These are phyloP conservation scores for Elaphurus davidianus DNA, from an alignment of 2,113 vertebrate genomes.

Conservation along the genomic window DNA sequence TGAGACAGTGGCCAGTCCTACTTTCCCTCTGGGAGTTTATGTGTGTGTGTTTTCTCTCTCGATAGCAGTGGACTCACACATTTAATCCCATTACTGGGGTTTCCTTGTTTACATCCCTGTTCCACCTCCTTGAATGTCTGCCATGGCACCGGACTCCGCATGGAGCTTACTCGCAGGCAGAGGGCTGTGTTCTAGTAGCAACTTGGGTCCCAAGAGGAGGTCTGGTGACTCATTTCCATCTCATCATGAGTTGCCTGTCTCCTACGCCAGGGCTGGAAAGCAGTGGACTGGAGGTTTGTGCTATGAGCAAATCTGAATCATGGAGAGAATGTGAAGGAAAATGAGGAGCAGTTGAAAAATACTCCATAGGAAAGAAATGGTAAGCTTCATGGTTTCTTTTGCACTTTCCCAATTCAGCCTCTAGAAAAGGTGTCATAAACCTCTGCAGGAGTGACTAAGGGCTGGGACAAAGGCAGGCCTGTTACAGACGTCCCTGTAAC, in stretches of 20 bases:
- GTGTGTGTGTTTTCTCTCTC: background rate
- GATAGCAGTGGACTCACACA: background rate
- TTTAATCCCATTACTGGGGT: background rate
- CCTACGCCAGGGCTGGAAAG: constrained; percentile 30
- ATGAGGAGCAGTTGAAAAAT: constrained; percentile 66
- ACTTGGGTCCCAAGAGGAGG: background rate
- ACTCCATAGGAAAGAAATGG: constrained; percentile 78
- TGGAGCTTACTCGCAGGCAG: background rate
- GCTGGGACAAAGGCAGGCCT: constrained; percentile 82
- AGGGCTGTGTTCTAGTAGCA: constrained; percentile 30
- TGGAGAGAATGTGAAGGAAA: constrained; percentile 59
- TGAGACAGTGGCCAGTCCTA: background rate
- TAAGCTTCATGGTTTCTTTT: constrained; percentile 77
- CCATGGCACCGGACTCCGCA: background rate
- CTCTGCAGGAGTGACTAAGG: constrained; percentile 75
- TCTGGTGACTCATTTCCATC: constrained; percentile 52
- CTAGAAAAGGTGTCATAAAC: constrained; percentile 83
- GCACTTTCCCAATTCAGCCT: constrained; percentile 77
- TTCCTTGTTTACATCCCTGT: background rate
- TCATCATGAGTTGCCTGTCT: background rate
- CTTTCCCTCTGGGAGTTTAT: no score
- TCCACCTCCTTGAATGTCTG: background rate
- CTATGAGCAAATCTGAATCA: constrained; percentile 43
- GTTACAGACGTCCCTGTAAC: constrained; percentile 79
- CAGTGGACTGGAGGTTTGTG: constrained; percentile 45